These are phyloP conservation scores for Eilema griseolum DNA, from an alignment of 2,888 invertebrate genomes.

Conservation along the genomic window DNA sequence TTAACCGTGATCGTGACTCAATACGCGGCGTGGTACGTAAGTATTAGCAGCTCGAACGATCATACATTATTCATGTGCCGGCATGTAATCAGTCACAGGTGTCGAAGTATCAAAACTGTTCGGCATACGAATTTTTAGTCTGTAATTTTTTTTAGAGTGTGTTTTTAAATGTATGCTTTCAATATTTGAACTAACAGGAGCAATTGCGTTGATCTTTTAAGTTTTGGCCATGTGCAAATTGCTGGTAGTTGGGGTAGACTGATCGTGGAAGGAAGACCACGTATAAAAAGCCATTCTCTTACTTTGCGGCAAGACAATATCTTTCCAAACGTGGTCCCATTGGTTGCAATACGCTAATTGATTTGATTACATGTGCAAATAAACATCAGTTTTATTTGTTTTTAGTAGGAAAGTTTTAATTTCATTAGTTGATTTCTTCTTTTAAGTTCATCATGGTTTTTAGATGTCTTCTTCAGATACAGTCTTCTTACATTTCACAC, in stretches of 20 bases:
- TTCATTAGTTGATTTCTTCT: neutral
- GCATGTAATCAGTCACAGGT: slow-evolving; percentile 59
- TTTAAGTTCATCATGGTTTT: neutral
- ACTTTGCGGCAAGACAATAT: too few relatives aligned
- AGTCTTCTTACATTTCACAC: neutral
- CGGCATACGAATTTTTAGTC: slow-evolving; percentile 34
- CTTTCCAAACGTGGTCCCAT: too few relatives aligned
- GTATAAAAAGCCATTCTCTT: too few relatives aligned
- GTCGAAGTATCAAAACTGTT: slow-evolving; percentile 49
- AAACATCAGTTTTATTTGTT: too few relatives aligned
- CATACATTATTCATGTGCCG: slow-evolving; percentile 60
- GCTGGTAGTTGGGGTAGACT: too few relatives aligned
- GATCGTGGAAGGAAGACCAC: too few relatives aligned
- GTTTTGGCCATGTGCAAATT: neutral
- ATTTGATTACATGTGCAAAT: too few relatives aligned
- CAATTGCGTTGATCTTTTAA: neutral
- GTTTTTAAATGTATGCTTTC: neutral
- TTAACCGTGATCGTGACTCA: slow-evolving; percentile 32
- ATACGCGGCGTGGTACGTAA: slow-evolving; percentile 30
- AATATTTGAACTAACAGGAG: neutral
- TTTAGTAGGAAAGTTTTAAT: neutral
- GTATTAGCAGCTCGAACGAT: slow-evolving; percentile 41
- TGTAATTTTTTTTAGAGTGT: slow-evolving; percentile 21
- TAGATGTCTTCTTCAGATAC: neutral
- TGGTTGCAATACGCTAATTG: too few relatives aligned